Evolutionary conservation across 2,888 invertebrate species (phyloP), one percentile per base, ranked within the genome.

Genomic region (Andrena minutula): DNA sequence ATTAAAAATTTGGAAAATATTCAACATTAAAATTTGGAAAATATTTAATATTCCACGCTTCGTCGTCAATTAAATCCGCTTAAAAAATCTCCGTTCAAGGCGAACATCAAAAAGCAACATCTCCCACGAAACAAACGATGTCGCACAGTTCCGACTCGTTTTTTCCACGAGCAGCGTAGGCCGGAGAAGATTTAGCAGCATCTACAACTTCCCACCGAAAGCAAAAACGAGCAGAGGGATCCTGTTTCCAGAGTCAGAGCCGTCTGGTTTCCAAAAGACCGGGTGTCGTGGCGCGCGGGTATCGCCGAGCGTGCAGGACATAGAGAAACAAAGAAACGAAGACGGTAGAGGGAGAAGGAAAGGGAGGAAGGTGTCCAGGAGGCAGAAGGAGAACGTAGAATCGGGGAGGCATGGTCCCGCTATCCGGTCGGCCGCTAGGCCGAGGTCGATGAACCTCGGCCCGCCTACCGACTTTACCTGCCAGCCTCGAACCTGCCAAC

Each of bases 361-460:
- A 63, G 61, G 58, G 12, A 70, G 69, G 53, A 71, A 65, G 58
- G 60, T 68, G 58, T 71, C 75, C 56, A 71, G 69, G 20, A 70
- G 75, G 61, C 49, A 79, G 72, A 82, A 78, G 81, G 82, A 90
- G 91, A 90, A 89, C 90, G 90, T 92, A 91, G 91, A 92, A 91
- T 91, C 91, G 90, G 92, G 92, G 92, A 93, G 92, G 91, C 92
- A 92, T 91, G 92, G 92, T 94, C 93, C 94, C 93, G 94, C 94
- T 94, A 94, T 93, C 91, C 93, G 93, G 92, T 92, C 92, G 93
- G 91, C 93, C 93, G 93, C 93, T 93, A 93, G 92, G 90, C 90
- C 90, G 92, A 91, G 93, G 92, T 92, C 91, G 90, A 92, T 91
- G 93, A 93, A 93, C 92, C 91, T 90, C 87, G 88, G 92, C 90